Percentiles rank a stretch among this genome's conserved stretches.
phyloP scores from a whole-genome alignment of 2,113 vertebrate genomes.

The Amia ocellicauda region DNA sequence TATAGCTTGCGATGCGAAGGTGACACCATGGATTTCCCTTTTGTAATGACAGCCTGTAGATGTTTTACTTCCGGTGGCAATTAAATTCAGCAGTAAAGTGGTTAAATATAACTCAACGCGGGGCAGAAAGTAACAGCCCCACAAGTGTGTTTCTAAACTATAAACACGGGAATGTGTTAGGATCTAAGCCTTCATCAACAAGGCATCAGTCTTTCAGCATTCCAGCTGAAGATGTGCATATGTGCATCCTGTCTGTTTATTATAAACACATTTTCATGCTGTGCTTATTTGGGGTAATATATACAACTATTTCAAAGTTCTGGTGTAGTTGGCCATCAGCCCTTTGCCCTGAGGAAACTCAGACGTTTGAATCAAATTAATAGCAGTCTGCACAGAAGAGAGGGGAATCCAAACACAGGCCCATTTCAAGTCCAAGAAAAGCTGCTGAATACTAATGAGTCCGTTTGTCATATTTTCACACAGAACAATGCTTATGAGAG shows the following conservation, averaged over 20 bases:
- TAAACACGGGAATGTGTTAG: constrained; percentile 17
- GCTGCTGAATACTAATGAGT: constrained; percentile 32
- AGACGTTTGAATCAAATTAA: constrained; percentile 25
- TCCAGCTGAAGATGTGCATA: constrained; percentile 2
- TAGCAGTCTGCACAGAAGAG: background rate
- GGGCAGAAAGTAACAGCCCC: background rate
- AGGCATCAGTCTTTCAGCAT: constrained; percentile 26
- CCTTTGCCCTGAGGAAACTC: constrained; percentile 24
- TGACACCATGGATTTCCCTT: too few relatives aligned
- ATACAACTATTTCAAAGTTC: constrained; percentile 11
- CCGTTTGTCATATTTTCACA: constrained; percentile 25
- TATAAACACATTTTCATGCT: constrained; percentile 32
- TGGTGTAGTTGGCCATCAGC: constrained; percentile 18
- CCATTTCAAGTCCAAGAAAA: constrained; percentile 9
- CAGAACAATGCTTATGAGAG: constrained; percentile 34
- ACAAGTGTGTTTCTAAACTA: background rate
- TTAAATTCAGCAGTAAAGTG: background rate
- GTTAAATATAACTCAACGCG: constrained; percentile 1
- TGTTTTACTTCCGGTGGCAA: too few relatives aligned
- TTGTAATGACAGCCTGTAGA: too few relatives aligned
- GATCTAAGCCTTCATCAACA: constrained; percentile 18
- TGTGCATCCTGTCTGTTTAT: constrained; percentile 30
- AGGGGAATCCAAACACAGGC: constrained; percentile 13
- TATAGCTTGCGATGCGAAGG: too few relatives aligned
- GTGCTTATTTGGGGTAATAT: constrained; percentile 21